Evolutionary conservation across 2,797 vertebrate genomes (phyloP), one percentile per base, ranked within the genome.

Genomic region (Neostethus bicornis): DNA sequence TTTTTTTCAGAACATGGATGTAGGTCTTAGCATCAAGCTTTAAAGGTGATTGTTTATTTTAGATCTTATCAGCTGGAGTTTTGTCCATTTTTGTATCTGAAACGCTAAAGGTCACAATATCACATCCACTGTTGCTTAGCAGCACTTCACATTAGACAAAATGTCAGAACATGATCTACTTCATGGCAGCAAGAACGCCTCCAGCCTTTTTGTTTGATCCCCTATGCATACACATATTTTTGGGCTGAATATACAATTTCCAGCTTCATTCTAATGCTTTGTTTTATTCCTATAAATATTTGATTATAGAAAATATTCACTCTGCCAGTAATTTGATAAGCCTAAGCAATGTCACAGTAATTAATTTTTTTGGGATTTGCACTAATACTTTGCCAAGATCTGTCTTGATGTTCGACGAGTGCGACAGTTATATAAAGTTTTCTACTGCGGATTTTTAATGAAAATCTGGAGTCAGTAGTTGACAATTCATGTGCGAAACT

Each of bases 81-180:
- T 50, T 64, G 70, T 73, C 79, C 70, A 60, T 70, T 81, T 72
- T 53, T 42, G 82, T 75, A 69, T 61, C 77, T 58, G 50, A 61
- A 61, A 70, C 75, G 77, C 81, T 83, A 73, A 88, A 88, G 86
- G 85, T 88, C 85, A 84, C 72, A 64, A 39, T 70, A 75, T 77
- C 48, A 62, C 83, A 66, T 79, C 78, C 73, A 73, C 67, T 75
- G 79, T 63, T 79, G 61, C 62, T 78, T 74, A 66, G 80, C 76
- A 67, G 60, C 71, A 24, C 79, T 83, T 79, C 71, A 75, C 74
- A 78, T 85, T 80, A 75, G 66, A 78, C 77, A 80, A 85, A 87
- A 89, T 89, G 82, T 88, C 86, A 86, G 54, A 78, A 80, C 73
- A 71, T 75, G 86, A 88, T 79, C 77, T 83, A 79, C 66, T 81